These are phyloP conservation scores for Pelecanus crispus DNA, from an alignment of 2,113 vertebrate genomes.

Conservation along the genomic window DNA sequence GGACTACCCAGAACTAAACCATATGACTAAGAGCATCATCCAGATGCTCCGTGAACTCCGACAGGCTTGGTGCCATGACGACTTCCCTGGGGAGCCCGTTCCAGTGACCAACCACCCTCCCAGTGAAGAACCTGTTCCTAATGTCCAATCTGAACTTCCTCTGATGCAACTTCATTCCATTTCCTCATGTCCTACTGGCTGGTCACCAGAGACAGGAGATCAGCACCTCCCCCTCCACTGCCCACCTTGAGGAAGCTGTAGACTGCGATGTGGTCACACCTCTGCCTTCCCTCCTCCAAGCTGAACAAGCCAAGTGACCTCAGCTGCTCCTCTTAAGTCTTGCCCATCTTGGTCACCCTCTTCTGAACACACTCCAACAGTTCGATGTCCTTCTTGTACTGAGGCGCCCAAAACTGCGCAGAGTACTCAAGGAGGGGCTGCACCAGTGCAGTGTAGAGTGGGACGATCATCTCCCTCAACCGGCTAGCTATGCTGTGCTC, in stretches of 20 bases:
- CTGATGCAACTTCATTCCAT: not conserved
- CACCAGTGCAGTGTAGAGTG: fast-evolving
- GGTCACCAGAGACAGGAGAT: not conserved
- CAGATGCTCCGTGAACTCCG: not conserved
- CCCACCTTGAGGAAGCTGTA: not conserved
- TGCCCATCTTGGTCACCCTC: not conserved
- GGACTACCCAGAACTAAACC: not conserved
- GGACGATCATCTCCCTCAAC: not conserved
- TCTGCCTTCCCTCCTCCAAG: not conserved
- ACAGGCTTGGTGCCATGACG: not conserved
- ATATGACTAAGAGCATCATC: not conserved
- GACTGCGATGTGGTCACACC: not conserved
- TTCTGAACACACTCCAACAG: not conserved
- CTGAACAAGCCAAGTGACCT: not conserved
- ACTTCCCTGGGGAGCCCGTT: not conserved
- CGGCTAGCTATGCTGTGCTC: fast-evolving
- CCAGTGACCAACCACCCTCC: not conserved
- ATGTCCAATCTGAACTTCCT: not conserved
- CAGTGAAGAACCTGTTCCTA: not conserved
- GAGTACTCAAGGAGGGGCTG: not conserved
- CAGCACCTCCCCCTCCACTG: not conserved
- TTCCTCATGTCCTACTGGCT: fast-evolving
- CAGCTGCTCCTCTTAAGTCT: not conserved
- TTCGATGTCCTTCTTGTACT: not conserved
- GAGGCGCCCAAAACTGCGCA: fast-evolving